Evolutionary conservation across 2,797 vertebrate species (phyloP).

Genomic region (Silurus lanzhouensis): DNA sequence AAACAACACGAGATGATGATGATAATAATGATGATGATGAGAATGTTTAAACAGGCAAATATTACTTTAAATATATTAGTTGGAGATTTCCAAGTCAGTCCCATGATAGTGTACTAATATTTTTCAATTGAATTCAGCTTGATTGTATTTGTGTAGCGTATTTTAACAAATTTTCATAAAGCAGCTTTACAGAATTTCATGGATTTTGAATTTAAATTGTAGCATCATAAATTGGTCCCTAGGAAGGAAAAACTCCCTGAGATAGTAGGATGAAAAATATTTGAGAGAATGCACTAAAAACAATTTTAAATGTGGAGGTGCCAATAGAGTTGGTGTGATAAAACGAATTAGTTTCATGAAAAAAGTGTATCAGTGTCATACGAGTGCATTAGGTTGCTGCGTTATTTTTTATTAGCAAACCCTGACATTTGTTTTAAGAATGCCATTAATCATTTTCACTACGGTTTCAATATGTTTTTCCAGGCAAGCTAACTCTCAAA

Average conservation of each 20-base stretch:
- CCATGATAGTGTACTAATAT: neutral
- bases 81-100: neutral
- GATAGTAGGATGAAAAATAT: no score
- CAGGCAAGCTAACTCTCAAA: slow-evolving; percentile 93
- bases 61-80: neutral
- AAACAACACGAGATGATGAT: neutral
- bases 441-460: neutral
- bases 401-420: neutral
- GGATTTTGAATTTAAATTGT: no score
- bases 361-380: no score
- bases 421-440: no score
- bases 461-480: slow-evolving; percentile 29
- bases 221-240: no score
- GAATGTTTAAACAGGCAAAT: neutral
- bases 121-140: neutral
- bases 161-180: no score
- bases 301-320: neutral
- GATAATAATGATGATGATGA: neutral
- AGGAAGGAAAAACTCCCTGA: no score
- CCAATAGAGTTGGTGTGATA: neutral
- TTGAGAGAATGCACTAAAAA: no score
- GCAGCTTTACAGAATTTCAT: no score
- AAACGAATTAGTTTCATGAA: neutral
- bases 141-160: no score
- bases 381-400: no score